A percentile compares a stretch with the other conserved stretches of the same genome.
Conservation (phyloP, 2,888 invertebrate species). For the Zele albiditarsus region DNA sequence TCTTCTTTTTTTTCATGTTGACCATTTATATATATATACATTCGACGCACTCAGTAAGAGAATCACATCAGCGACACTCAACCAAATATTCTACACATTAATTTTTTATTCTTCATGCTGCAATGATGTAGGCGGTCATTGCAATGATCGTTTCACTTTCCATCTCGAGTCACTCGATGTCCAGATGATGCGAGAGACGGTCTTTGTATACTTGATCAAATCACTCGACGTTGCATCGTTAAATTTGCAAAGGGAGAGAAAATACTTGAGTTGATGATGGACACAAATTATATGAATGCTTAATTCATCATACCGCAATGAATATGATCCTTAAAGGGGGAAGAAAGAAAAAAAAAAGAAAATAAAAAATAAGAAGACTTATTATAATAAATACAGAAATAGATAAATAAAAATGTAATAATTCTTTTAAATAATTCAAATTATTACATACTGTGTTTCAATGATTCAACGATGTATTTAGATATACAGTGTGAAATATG, state of each 20-base stretch:
- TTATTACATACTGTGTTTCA: not conserved
- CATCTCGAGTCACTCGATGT: conserved; percentile 1
- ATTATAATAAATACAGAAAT: not conserved
- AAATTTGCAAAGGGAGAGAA: not conserved
- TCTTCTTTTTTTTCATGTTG: conserved; percentile 47
- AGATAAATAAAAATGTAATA: not conserved
- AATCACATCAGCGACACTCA: conserved; percentile 51
- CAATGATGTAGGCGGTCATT: conserved; percentile 11
- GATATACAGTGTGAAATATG: conserved; percentile 11
- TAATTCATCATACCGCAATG: not conserved
- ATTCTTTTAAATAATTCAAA: not conserved
- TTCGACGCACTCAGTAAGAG: conserved; percentile 26
- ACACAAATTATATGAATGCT: conserved; percentile 1
- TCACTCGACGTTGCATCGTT: not conserved
- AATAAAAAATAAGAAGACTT: not conserved
- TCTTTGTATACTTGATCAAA: conserved; percentile 4
- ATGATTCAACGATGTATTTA: conserved; percentile 5
- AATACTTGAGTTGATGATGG: conserved; percentile 2
- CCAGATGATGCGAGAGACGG: not conserved
- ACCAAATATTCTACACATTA: conserved; percentile 15
- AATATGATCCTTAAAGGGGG: not conserved
- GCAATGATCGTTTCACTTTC: conserved; percentile 10
- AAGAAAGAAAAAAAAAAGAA: not conserved
- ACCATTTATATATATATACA: conserved; percentile 28
- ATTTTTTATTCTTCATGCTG: not conserved